Percentiles rank a stretch among this genome's conserved stretches.
Conservation (phyloP, 2,888 invertebrate genomes). For the Agonopterix arenella region DNA sequence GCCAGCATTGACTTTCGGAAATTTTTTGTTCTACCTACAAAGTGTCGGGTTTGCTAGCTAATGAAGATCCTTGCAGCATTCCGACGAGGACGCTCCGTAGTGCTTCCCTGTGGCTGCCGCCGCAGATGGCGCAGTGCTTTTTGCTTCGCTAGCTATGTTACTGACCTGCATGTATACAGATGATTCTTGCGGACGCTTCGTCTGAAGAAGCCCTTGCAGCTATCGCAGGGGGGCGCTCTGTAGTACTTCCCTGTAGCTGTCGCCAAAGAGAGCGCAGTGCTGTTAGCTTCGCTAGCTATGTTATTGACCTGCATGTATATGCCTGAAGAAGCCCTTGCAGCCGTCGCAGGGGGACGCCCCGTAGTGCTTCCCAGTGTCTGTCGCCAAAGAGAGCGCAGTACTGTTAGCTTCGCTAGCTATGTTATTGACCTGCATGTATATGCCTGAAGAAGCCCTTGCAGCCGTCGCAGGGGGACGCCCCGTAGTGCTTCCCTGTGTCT, state of each 20-base stretch:
- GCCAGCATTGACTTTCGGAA: too few species aligned
- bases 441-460: constrained; percentile 97
- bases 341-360: constrained; percentile 98
- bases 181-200: too few species aligned
- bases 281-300: constrained; percentile 61
- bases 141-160: constrained; percentile 68
- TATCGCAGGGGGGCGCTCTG: constrained; percentile 97
- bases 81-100: constrained; percentile 97
- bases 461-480: constrained; percentile 97
- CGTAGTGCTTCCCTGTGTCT: constrained; percentile 97
- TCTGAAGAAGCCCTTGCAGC: too few species aligned
- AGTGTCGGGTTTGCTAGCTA: constrained; percentile 61
- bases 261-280: too few species aligned
- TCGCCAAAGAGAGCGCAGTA: constrained; percentile 97
- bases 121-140: constrained; percentile 88
- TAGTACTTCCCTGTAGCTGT: constrained; percentile 99
- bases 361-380: constrained; percentile 96
- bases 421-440: constrained; percentile 88
- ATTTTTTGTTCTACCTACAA: too few species aligned
- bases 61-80: constrained; percentile 83
- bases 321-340: too few species aligned
- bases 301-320: constrained; percentile 92
- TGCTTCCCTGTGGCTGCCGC: too few species aligned
- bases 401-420: constrained; percentile 61
- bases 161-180: constrained; percentile 93